Evolutionary conservation across 2,888 invertebrate genomes (phyloP).

Genomic region (Drosophila kanekoi): DNA sequence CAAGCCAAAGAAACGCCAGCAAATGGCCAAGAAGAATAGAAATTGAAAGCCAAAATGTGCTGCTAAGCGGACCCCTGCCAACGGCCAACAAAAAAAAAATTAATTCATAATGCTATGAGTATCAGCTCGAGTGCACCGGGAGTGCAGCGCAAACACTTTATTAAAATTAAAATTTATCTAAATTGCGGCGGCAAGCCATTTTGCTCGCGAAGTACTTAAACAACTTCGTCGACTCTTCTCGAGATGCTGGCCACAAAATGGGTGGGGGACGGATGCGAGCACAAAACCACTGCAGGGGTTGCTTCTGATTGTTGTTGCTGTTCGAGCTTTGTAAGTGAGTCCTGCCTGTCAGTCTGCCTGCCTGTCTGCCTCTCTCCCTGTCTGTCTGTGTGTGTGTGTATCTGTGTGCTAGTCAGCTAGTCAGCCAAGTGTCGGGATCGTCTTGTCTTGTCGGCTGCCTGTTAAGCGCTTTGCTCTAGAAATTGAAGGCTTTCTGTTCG

Average conservation of each 20-base stretch:
- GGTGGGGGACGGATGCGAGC: slow-evolving; percentile 5
- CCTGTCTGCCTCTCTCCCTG: slow-evolving; percentile 12
- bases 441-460: slow-evolving; percentile 42
- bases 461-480: slow-evolving; percentile 67
- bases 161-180: slow-evolving; percentile 83
- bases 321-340: slow-evolving; percentile 35
- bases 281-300: slow-evolving; percentile 17
- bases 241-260: slow-evolving; percentile 35
- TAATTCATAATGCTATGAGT: slow-evolving; percentile 67
- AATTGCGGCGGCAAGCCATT: slow-evolving; percentile 73
- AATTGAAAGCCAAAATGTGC: not conserved
- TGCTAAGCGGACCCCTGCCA: slow-evolving; percentile 15
- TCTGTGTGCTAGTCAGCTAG: slow-evolving; percentile 20
- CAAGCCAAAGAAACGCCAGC: not conserved
- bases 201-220: slow-evolving; percentile 60
- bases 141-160: slow-evolving; percentile 83
- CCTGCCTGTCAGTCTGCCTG: slow-evolving; percentile 18
- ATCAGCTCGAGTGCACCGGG: slow-evolving; percentile 57
- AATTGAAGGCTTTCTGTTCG: slow-evolving; percentile 59
- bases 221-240: slow-evolving; percentile 47
- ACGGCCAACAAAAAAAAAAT: slow-evolving; percentile 50
- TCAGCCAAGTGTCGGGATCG: slow-evolving; percentile 50
- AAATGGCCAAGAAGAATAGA: not conserved
- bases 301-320: slow-evolving; percentile 25
- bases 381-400: not conserved